Evolutionary conservation across 2,113 vertebrate species (phyloP), one percentile per base, ranked within the genome.

Genomic region (Anseranas semipalmata): DNA sequence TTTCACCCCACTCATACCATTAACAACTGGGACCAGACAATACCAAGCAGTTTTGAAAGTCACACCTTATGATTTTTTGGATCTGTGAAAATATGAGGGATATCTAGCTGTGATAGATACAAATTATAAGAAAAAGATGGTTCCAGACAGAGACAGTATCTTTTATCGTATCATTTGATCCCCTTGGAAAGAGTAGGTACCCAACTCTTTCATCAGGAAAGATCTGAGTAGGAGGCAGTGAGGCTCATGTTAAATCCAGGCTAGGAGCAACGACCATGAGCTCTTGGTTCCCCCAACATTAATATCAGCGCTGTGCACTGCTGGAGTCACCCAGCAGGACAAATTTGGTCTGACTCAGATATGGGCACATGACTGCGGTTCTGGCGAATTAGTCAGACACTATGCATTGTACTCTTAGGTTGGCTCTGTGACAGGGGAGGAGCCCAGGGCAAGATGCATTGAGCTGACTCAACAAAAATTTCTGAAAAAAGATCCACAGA

Each of bases 401-500:
- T 60, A 25, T 5, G 21, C 60, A 91, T 41, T 92, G 60, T 21
- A 55, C 35, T 81, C 46, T 52, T 59, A 33, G 39, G 15, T 25
- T 89, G 89, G 76, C 68, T 71, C 65, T 75, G 60, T 67, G 52
- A 43, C 5, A 1, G 32, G 28, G 28, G 20, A 85, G 48, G 52
- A 84, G 70, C 56, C 15, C 56, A 65, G 25, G 25, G 46, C 63
- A 90, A 74, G 41, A 62, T n/a, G n/a, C 59, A 32, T 46, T 39
- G 68, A 95, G 89, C 93, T 95, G 87, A 95, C 66, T 94, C 91
- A 89, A 68, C 80, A 89, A 71, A 87, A 53, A 85, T 81, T 81
- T 60, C 43, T 78, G 84, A 84, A 16, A 53, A n/a, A 82, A 85
- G 39, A 76, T 5, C 32, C 25, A 46, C 5, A 18, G 56, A 9